Evolutionary conservation across 2,888 invertebrate genomes (phyloP).

Genomic region (Athalia circularis): DNA sequence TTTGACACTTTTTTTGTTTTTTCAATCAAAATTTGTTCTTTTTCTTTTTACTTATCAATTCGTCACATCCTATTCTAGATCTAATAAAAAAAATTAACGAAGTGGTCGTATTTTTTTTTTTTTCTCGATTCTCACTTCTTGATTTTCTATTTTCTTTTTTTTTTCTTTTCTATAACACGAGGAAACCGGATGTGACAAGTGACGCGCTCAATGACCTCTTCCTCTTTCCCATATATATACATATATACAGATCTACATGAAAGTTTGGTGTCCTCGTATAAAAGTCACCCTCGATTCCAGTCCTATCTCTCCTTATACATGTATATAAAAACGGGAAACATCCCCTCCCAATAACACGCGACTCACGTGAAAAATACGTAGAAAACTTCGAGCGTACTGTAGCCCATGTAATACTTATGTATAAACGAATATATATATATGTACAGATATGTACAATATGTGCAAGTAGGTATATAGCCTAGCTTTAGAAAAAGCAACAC

Average conservation of each 20-base stretch:
- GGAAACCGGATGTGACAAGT: slow-evolving; percentile 69
- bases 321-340: no score
- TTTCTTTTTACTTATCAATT: no score
- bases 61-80: no score
- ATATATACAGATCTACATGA: background rate
- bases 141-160: background rate
- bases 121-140: no score
- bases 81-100: no score
- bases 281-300: slow-evolving; percentile 14
- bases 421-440: background rate
- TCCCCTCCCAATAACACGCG: no score
- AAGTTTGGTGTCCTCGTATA: background rate
- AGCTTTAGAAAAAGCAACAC: slow-evolving; percentile 23
- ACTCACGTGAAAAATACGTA: no score
- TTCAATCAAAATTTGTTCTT: no score
- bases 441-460: background rate
- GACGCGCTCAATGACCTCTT: slow-evolving; percentile 58
- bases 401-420: background rate
- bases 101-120: no score
- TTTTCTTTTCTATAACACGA: slow-evolving; percentile 30
- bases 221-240: background rate
- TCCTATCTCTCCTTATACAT: background rate
- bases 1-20: no score
- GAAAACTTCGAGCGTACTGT: background rate
- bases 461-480: background rate